These are phyloP conservation scores for Lepidonotus clava DNA, from an alignment of 2,888 invertebrate species.

Conservation along the genomic window DNA sequence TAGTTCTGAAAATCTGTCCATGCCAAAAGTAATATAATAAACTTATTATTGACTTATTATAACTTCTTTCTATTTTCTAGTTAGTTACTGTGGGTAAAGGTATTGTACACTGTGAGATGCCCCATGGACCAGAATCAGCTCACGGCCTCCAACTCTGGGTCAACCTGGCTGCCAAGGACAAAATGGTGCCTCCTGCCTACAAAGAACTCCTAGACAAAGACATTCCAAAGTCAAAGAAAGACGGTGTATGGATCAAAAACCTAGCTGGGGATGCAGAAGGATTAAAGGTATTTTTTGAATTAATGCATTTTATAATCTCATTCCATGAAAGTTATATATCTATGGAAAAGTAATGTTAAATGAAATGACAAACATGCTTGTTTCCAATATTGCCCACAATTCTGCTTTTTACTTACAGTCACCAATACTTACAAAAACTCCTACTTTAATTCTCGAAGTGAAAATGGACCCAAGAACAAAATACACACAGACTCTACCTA, in stretches of 20 bases:
- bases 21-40: no score
- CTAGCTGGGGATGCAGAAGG: neutral
- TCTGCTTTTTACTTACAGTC: neutral
- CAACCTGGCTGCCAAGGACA: neutral
- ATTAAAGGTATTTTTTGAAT: neutral
- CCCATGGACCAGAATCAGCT: neutral
- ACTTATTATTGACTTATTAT: neutral
- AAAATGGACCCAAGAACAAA: neutral
- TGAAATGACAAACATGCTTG: no score
- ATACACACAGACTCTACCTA: neutral
- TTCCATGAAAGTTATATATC: no score
- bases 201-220: neutral
- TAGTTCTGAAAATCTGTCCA: no score
- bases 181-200: conserved; percentile 14
- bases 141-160: neutral
- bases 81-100: neutral
- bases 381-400: no score
- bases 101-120: conserved; percentile 19
- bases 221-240: neutral
- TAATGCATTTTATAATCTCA: neutral
- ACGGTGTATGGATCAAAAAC: neutral
- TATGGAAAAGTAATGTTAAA: no score
- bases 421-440: neutral
- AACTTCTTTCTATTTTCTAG: neutral
- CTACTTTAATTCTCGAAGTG: neutral